phyloP scores from a whole-genome alignment of 2,797 vertebrate species.

The Sebastes minor region DNA sequence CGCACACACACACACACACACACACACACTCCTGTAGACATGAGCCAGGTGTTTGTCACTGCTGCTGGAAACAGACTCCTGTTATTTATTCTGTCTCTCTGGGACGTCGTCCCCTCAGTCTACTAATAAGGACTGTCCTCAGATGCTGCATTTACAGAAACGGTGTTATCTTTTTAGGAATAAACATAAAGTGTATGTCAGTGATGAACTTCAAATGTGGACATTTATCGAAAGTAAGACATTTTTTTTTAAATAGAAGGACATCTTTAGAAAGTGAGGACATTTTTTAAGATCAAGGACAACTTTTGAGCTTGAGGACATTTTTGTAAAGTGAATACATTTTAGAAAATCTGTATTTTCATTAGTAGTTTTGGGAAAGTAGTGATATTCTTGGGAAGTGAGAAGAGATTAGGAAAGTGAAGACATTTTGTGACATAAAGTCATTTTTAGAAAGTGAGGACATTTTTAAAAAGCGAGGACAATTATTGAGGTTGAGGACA shows the following conservation, averaged over 20 bases:
- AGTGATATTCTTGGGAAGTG: not conserved
- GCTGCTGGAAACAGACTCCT: constrained; percentile 29
- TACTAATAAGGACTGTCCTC: not conserved
- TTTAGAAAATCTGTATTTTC: no score
- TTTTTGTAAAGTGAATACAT: not conserved
- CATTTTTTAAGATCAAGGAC: not conserved
- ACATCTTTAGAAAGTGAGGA: not conserved
- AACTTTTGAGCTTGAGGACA: not conserved
- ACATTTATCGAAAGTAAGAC: not conserved
- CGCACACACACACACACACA: constrained; percentile 70
- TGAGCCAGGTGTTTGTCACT: constrained; percentile 82
- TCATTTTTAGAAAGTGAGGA: not conserved
- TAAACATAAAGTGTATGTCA: not conserved
- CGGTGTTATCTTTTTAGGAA: no score
- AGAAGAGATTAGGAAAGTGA: not conserved
- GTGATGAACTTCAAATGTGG: not conserved
- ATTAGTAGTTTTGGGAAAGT: no score
- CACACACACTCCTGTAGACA: constrained; percentile 81
- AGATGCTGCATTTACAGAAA: not conserved
- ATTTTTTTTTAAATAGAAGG: not conserved
- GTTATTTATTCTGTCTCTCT: constrained; percentile 59
- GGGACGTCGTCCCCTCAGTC: not conserved
- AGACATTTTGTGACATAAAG: not conserved
- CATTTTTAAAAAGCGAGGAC: not conserved
- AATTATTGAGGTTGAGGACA: not conserved